Evolutionary conservation across 2,888 invertebrate species (phyloP).

Genomic region (Ophion costatus): DNA sequence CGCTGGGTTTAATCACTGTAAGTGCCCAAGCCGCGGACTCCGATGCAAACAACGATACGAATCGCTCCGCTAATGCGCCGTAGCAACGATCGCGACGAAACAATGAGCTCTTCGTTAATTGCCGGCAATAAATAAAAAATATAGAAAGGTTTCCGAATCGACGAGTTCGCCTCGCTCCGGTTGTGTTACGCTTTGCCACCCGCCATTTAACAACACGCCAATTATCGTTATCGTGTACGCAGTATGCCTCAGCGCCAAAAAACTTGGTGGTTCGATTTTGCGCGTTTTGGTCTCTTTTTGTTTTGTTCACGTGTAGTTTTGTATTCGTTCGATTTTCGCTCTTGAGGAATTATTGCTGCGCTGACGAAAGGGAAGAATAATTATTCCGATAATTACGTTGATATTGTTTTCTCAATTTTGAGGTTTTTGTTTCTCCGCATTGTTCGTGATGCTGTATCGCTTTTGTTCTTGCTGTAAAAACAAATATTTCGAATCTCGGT

Average conservation of each 20-base stretch:
- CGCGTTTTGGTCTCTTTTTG: not conserved
- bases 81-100: not conserved
- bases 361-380: not conserved
- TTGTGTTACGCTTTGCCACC: not conserved
- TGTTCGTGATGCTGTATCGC: too few relatives aligned
- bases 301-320: not conserved
- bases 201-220: not conserved
- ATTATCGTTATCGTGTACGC: not conserved
- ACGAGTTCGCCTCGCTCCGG: constrained; percentile 6
- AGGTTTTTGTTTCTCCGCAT: too few relatives aligned
- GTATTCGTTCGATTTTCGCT: not conserved
- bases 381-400: not conserved
- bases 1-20: constrained; percentile 13
- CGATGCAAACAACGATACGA: constrained; percentile 12
- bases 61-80: constrained; percentile 13
- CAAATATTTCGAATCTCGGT: too few relatives aligned
- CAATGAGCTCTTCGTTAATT: not conserved
- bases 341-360: not conserved
- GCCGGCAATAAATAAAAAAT: constrained; percentile 15
- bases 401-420: not conserved
- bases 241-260: not conserved
- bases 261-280: not conserved
- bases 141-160: constrained; percentile 5
- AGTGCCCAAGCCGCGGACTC: constrained; percentile 11
- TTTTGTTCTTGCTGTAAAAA: too few relatives aligned